Percentiles rank a stretch among this genome's conserved stretches.
phyloP scores from a whole-genome alignment of 2,797 vertebrate genomes.

The Poecilia picta region DNA sequence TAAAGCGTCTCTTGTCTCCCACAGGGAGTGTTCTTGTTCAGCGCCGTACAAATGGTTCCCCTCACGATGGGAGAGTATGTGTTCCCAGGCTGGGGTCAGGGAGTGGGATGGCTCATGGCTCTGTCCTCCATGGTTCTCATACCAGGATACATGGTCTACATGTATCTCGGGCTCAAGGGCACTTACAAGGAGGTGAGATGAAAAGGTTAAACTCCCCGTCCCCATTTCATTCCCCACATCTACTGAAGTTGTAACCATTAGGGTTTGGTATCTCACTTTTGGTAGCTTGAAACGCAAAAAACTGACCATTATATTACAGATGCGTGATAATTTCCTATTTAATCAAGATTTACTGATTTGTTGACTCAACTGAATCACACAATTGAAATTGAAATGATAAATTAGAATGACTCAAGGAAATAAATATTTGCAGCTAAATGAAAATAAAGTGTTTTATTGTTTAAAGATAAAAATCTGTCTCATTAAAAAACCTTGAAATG shows the following conservation, averaged over 20 bases:
- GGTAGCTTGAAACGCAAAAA: background rate
- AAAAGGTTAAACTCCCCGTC: too few species aligned
- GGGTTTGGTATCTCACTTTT: background rate
- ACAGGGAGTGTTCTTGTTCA: slow-evolving; percentile 98
- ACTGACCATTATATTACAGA: background rate
- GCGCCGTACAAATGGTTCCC: slow-evolving; percentile 97
- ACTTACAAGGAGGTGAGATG: slow-evolving; percentile 93
- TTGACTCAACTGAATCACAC: background rate
- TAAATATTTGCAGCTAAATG: background rate
- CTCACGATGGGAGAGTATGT: slow-evolving; percentile 95
- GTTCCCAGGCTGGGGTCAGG: slow-evolving; percentile 97
- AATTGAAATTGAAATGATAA: background rate
- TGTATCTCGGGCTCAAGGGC: slow-evolving; percentile 94
- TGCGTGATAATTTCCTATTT: too few species aligned
- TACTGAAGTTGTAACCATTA: background rate
- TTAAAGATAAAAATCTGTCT: background rate
- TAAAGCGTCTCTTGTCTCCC: slow-evolving; percentile 72
- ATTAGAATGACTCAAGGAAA: background rate
- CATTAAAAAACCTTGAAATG: background rate
- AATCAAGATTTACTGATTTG: background rate
- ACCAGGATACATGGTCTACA: slow-evolving; percentile 97
- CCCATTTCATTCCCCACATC: background rate
- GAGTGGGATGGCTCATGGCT: slow-evolving; percentile 98
- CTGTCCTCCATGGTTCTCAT: slow-evolving; percentile 98
- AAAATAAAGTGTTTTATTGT: background rate